Base-by-base conservation (phyloP, 1,140 invertebrate genomes). In the Callitettix versicolor region DNA sequence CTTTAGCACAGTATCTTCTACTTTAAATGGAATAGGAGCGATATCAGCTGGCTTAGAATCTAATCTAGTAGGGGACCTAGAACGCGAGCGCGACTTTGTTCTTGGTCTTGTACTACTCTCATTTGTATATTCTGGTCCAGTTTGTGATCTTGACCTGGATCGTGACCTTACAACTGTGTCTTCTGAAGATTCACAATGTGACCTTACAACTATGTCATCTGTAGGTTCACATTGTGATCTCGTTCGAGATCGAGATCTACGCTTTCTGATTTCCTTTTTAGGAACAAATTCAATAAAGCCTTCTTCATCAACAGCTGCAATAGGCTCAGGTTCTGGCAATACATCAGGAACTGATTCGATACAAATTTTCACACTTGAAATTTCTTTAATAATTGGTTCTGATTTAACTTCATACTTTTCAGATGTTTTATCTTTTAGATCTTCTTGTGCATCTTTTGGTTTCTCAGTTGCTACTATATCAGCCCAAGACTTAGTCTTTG, bases 211-310 rank as follows among this genome's bases (percentile, higher is more conserved):
- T 3, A 9, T 30, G 3, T 30, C 26, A 3, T 30, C 26, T 3
- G 26, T 9, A 30, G 26, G 26, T 30, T 30, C 26, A 9, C 26
- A 30, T 7, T 56, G 53, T 3, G 64, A 62, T 54, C 70, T 62
- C 1, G 74, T 73, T 22, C 69, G 66, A 30, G 72, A 71, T 60
- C 73, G 67, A 42, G 73, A 74, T 48, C 68, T 65, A 26, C 70
- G 61, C n/a, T 63, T 68, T 43, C 68, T 64, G 48, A 72, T 60
- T 58, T 75, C 71, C 53, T 64, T 68, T 53, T 65, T 67, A 38
- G 70, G 72, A 3, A 76, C 60, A 56, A 68, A 70, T 60, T 74
- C 69, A 40, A 71, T 68, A 56, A 76, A 76, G 20, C 73, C 76
- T 62, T 78, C 72, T 43, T 70, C 64, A 62, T 77, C 73, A 3